Base-by-base conservation (phyloP, 2,797 vertebrate species). In the Pipistrellus kuhlii region DNA sequence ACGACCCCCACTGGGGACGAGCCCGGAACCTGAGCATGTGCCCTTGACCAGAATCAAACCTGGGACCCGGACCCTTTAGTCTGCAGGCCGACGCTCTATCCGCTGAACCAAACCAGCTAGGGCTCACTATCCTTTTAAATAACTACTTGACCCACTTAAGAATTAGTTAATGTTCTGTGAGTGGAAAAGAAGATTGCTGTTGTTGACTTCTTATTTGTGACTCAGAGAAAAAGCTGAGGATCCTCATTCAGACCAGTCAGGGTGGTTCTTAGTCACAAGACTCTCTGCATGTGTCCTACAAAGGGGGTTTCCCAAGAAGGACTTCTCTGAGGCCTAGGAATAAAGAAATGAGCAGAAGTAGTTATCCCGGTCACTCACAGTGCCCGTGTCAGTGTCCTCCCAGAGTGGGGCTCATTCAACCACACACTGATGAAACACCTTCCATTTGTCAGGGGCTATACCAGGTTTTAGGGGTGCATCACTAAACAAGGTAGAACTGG, bases 91-190 rank as follows among this genome's bases (percentile, higher is more conserved):
- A 25, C 23, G 4, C 55, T 57, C 55, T 57, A 12, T 57, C 23
- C 10, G 4, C 57, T 59, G 25, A 27, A 23, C 57, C 57, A 59
- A 59, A 59, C 57, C 55, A 59, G 25, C 57, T 12, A 59, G 57
- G 25, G 57, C 48, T 95, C 4, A 8, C 38, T 18, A 15, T 85
- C 68, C 76, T 88, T 94, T 78, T 35, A 91, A 94, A 21, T 77
- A 78, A 73, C 81, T 76, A 6, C 44, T 38, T 89, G 83, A 82
- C 88, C 92, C 72, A 85, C 51, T 81, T 95, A 57, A 13, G 18
- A 95, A 77, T 30, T 25, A 55, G 38, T 4, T 30, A 41, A 11
- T 44, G 57, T 69, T 53, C 2, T 0, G 23, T 38, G 9, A 84
- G 21, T 13, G 41, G 77, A 55, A 80, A 72, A 13, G 66, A 59